Evolutionary conservation across 2,888 invertebrate species (phyloP), one percentile per base, ranked within the genome.

Genomic region (Deladenus siricidicola): DNA sequence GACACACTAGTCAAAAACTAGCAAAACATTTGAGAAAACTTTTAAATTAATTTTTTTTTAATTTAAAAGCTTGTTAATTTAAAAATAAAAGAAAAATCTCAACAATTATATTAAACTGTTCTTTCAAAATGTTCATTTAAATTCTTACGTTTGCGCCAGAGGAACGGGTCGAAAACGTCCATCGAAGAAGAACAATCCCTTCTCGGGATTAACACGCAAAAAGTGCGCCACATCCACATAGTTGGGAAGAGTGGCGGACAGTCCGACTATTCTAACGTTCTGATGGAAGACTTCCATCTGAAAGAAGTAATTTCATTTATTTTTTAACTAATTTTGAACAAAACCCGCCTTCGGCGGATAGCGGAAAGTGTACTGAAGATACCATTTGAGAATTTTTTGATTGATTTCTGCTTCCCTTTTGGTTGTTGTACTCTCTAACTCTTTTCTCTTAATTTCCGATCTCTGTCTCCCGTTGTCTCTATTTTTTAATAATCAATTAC

Each of bases 161-260:
- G 77, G 77, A 23, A 99, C 96, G 0, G 98, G 96, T 1, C 98
- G 85, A 80, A 91, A 93, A 4, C 92, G 85, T 1, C 88, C 86
- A 86, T 80, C 78, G 71, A 83, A 83, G 78, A 81, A 83, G 78
- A 83, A 84, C 10, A 83, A 75, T 2, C 83, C 83, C n/a, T 75
- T 77, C 79, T 87, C 85, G 0, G 90, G 89, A 82, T 94, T 94
- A 0, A 99, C 98, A 19, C 89, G 84, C 14, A 99, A 83, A 80
- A 99, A 99, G 69, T 85, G 83, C 1, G 96, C 92, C 28, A 98
- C 94, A 81, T 99, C 96, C 3, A 90, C 81, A 80, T 98, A 99
- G 81, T 98, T 98, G 1, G 98, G 98, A 6, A 99, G 81, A 0
- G 98, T 98, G 10, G 98, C 98, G 0, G 96, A 76, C 28, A 76